A percentile compares a stretch with the other conserved stretches of the same genome.
These are phyloP conservation scores for Heliornis fulica DNA, from an alignment of 2,113 vertebrate genomes.

Conservation along the genomic window DNA sequence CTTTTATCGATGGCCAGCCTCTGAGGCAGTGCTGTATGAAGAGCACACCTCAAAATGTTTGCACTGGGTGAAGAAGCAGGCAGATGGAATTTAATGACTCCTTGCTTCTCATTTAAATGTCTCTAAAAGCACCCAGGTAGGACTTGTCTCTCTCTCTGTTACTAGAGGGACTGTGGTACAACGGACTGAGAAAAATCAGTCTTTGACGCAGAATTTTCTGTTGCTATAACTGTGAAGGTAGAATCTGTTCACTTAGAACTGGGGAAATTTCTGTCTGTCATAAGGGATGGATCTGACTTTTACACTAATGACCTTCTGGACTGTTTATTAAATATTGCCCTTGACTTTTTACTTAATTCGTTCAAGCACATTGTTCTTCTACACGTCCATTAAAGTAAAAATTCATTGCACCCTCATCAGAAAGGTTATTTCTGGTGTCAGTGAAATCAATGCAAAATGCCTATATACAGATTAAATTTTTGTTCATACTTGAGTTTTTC, in stretches of 20 bases:
- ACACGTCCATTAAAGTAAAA: neutral
- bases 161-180: neutral
- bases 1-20: neutral
- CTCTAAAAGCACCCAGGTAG: neutral
- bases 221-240: neutral
- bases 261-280: neutral
- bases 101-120: neutral
- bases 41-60: neutral
- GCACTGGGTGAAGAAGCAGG: neutral
- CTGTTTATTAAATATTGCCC: neutral
- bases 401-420: neutral
- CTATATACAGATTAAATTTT: neutral
- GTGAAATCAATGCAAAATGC: neutral
- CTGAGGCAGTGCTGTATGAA: neutral
- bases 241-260: neutral
- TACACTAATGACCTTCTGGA: neutral
- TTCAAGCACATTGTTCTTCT: neutral
- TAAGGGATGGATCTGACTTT: neutral
- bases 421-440: neutral
- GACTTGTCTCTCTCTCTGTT: neutral
- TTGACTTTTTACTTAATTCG: neutral
- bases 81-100: neutral
- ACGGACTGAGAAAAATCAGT: neutral
- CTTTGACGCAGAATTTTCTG: neutral
- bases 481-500: neutral